Evolutionary conservation across 1,140 invertebrate genomes (phyloP), one percentile per base, ranked within the genome.

Genomic region (Oncopodura yosiiana): DNA sequence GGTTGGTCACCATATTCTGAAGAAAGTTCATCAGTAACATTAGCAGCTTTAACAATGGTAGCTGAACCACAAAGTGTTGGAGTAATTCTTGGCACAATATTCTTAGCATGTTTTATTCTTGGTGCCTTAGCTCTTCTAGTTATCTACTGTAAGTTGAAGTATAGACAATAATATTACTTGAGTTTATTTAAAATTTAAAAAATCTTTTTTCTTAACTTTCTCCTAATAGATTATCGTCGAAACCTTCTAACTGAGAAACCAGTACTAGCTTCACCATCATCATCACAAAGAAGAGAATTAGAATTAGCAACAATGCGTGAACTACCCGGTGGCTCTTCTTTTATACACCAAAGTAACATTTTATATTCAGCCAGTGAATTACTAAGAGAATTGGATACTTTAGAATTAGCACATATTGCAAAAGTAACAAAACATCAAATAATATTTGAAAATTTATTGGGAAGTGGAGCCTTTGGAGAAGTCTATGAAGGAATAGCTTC

Each of bases 401-500:
- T 80, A 65, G 80, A 84, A 65, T 70, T 90, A 64, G 78, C 80
- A 16, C 71, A 80, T 21, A 69, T 94, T n/a, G 87, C 88, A 0
- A 87, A 88, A 66, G 86, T 95, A 43, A 76, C 80, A 26, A 75
- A 84, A 48, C 83, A 84, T 38, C 79, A 83, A 66, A 84, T 97
- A 36, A 85, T 81, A 0, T 69, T 92, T 2, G 83, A 80, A 0
- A 89, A 91, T 68, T 91, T 93, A 66, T 72, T 97, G 34, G 94
- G 93, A 0, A 90, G 86, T 56, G 94, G 94, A 1, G 91, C 91
- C n/a, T 97, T 97, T 68, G 94, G 93, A 3, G 91, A 95, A 72
- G 94, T 97, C 2, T 94, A 86, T 68, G 88, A 94, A 74, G 94
- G 92, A 1, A 77, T 81, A 36, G 81, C 86, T 0, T 78, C 78